Conservation (phyloP, 2,113 vertebrate genomes). For the Amblyornis subalaris region DNA sequence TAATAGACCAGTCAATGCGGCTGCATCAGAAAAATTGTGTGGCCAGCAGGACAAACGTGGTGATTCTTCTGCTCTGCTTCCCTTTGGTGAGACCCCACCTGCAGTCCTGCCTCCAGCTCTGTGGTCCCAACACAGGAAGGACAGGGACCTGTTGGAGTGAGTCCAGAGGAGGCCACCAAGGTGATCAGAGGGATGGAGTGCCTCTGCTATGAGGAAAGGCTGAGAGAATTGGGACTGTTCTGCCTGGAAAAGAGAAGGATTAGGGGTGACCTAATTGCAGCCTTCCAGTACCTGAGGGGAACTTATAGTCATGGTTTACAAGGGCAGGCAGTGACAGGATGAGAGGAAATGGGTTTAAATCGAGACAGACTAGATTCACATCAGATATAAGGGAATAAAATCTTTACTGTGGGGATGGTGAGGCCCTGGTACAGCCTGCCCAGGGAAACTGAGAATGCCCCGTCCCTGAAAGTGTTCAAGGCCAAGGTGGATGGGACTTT, state of each 20-base stretch:
- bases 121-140: neutral
- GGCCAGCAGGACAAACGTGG: neutral
- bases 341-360: neutral
- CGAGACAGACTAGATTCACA: neutral
- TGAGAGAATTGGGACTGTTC: neutral
- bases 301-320: accelerated
- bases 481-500: accelerated
- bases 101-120: neutral
- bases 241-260: neutral
- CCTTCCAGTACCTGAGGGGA: neutral
- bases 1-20: neutral
- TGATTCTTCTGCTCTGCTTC: neutral
- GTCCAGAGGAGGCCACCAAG: neutral
- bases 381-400: neutral
- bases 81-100: neutral
- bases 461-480: neutral
- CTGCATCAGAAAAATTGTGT: neutral
- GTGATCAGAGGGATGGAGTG: too few relatives aligned
- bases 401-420: accelerated
- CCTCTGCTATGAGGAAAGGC: neutral
- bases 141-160: accelerated
- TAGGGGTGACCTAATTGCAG: neutral
- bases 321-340: accelerated
- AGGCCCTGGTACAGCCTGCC: accelerated
- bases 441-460: neutral